These are phyloP conservation scores for Homarus americanus DNA, from an alignment of 1,140 invertebrate species.

Conservation along the genomic window DNA sequence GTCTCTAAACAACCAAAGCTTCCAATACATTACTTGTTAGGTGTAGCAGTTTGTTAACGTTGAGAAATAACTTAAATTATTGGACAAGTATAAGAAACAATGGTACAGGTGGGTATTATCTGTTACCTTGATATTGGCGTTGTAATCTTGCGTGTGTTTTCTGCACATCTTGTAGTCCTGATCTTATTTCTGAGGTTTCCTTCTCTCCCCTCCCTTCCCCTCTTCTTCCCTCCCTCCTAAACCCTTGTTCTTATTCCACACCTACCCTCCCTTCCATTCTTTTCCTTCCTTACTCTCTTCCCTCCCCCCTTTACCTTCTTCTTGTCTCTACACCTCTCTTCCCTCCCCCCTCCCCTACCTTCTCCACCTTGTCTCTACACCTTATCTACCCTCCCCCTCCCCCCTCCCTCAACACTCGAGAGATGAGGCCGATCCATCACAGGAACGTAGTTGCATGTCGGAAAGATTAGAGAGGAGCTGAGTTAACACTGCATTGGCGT, in stretches of 20 bases:
- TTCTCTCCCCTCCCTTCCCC: background rate
- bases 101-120: no score
- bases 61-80: no score
- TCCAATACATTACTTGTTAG: no score
- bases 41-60: no score
- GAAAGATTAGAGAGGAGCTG: background rate
- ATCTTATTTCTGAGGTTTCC: no score
- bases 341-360: background rate
- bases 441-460: background rate
- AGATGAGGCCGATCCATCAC: slow-evolving; percentile 6
- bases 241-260: no score
- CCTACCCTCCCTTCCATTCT: no score
- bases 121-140: no score
- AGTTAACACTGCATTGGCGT: slow-evolving; percentile 6
- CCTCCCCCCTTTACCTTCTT: background rate
- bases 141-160: no score
- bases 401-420: background rate
- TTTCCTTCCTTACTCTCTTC: background rate
- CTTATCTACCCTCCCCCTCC: background rate
- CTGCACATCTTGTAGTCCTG: no score
- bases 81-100: no score
- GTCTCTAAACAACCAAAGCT: no score
- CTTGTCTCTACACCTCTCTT: background rate
- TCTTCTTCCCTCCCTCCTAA: background rate
- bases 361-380: background rate